Base-by-base conservation (phyloP, 1,140 invertebrate species). In the Dendroctonus ponderosae region DNA sequence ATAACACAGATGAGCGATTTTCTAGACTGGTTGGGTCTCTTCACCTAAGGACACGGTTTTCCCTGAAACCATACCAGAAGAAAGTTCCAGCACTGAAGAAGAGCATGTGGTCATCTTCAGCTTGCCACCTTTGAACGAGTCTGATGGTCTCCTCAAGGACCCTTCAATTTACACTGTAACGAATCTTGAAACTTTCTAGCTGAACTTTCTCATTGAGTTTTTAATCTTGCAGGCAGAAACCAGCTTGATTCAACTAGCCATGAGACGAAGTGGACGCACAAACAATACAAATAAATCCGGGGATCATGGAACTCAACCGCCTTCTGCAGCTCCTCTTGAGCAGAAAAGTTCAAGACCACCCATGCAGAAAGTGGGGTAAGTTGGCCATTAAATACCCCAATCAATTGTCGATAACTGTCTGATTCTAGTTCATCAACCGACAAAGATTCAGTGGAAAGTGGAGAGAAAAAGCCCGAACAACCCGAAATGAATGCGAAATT, bases 21-120 rank as follows among this genome's bases (percentile, higher is more conserved):
- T 75, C 4, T 66, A 87, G 82, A 85, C 82, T 41, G 81, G 80
- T 11, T 92, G 90, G 90, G 82, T 92, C 2, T 90, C 91, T 1
- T 92, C 91, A 0, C 91, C 90, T 5, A 93, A 92, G 76, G 91
- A 93, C 67, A 91, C 89, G 5, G 87, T 88, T 49, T 94, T 94
- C 77, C 92, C 92, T 0, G 92, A 95, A 83, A 94, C 92, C 0
- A 94, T 94, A 70, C 92, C 92, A 0, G 92, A 95, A 80, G 93
- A 95, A 78, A 93, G 90, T 75, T 94, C 92, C 5, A 93, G 92
- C 71, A 90, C 91, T 50, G 92, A 94, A 79, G 93, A 94, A 76
- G 92, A 95, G 79, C 91, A 94, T 77, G 91, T 94, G 72, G 92
- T 92, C 39, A 91, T 91, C 75, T 91, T 91, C 72, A 83, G 89